Base-by-base conservation (phyloP, 2,113 vertebrate genomes). In the Fukomys damarensis region DNA sequence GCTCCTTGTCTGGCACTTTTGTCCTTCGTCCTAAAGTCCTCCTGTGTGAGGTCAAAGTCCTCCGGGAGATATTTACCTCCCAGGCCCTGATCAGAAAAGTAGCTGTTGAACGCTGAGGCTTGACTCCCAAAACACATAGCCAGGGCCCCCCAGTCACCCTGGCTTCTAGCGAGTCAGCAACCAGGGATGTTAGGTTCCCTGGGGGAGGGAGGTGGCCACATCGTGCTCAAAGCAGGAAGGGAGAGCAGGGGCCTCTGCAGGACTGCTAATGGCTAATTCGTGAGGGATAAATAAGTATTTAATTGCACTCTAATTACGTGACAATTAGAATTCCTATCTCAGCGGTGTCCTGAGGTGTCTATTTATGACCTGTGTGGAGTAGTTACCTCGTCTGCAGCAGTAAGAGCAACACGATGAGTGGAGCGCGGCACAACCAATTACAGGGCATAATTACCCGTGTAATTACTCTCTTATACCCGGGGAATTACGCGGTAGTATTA, bases 261-360 rank as follows among this genome's bases (percentile, higher is more conserved):
- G 43, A 97, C 96, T 58, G 5, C 22, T 11, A 98, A 68, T 0
- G 30, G 97, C 83, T 97, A 94, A 97, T 97, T 97, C 96, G 96
- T 59, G 89, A 7, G 72, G 52, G 35, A 93, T 61, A 97, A 97
- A 97, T 93, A 96, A 94, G n/a, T 66, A 92, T 59, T 82, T 96
- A 84, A 93, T 56, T 90, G 95, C 86, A 91, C 82, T 63, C 61
- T 66, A 97, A 98, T 97, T 96, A 95, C 38, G 13, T 65, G 80
- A 96, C 97, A 77, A 97, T 97, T 96, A 96, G 89, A 95, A 89
- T 84, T 93, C 30, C 2, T 49, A 83, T 79, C 28, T 0, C 16
- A 24, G 96, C 81, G 28, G 0, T 61, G 72, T 94, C 96, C 86
- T 96, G 81, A 54, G 86, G 5, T 93, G 49, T 93, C 72, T 95